Base-by-base conservation (phyloP, 2,113 vertebrate genomes). In the Charina bottae region DNA sequence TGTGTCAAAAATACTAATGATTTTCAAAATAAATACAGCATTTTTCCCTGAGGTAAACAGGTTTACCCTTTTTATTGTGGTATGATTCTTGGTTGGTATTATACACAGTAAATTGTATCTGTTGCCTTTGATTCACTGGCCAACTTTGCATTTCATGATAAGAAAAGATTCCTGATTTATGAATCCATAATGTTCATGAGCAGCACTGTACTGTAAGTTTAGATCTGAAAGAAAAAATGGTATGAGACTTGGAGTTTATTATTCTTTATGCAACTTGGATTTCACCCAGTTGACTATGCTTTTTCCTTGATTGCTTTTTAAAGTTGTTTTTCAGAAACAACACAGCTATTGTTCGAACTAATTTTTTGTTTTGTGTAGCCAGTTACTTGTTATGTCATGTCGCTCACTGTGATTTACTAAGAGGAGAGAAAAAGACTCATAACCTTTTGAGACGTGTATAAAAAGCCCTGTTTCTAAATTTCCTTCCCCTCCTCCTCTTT, bases 41-140 rank as follows among this genome's bases (percentile, higher is more conserved):
- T 85, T 85, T 87, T 95, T 95, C 93, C 59, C 64, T 60, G 55
- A 94, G 93, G 84, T 93, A 94, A 96, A 91, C 91, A 92, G 88
- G 54, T 53, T 54, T 54, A 23, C 0, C 33, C 94, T 92, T 85
- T 93, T 54, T 89, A 42, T 83, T 83, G 53, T 55, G 24, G 54
- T 33, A 24, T 87, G 64, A 68, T 56, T 78, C 58, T 58, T 90
- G 28, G 12, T 85, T n/a, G 6, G 2, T 78, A 78, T 78, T 37
- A 85, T n/a, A 55, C 26, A n/a, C 26, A 58, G 85, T 86, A 83
- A 93, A 94, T 91, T 56, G 11, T 21, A n/a, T 93, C 93, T 92
- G 84, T 88, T 85, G 24, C 13, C 60, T 72, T 19, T 85, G 83
- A 26, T 62, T 86, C 56, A 37, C 78, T 91, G 17, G 84, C 26